Percentiles rank a stretch among this genome's conserved stretches.
phyloP scores from a whole-genome alignment of 2,888 invertebrate genomes.

The Athalia circularis region DNA sequence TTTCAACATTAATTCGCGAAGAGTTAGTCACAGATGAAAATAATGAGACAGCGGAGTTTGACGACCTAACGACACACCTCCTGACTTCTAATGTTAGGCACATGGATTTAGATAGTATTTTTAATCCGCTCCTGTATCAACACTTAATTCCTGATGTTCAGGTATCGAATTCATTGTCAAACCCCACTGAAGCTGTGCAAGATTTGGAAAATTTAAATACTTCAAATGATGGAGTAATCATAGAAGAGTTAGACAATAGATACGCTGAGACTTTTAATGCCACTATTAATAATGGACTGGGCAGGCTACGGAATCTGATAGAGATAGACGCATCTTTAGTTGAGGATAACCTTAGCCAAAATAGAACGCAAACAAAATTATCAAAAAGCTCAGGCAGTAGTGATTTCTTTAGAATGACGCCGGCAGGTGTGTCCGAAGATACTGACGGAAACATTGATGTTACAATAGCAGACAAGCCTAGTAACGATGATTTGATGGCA shows the following conservation, averaged over 20 bases:
- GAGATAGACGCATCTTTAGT: slow-evolving; percentile 51
- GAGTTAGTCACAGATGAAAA: slow-evolving; percentile 65
- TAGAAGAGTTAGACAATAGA: slow-evolving; percentile 64
- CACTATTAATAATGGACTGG: slow-evolving; percentile 60
- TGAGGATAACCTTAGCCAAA: slow-evolving; percentile 39
- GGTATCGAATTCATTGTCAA: slow-evolving; percentile 33
- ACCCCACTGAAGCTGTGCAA: slow-evolving; percentile 29
- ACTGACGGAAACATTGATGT: slow-evolving; percentile 62
- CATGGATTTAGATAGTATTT: slow-evolving; percentile 62
- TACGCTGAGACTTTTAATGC: slow-evolving; percentile 63
- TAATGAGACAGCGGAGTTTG: slow-evolving; percentile 59
- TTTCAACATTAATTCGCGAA: slow-evolving; percentile 65
- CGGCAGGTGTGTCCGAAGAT: slow-evolving; percentile 62
- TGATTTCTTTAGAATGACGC: slow-evolving; percentile 57
- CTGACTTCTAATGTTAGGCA: slow-evolving; percentile 68
- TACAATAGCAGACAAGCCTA: slow-evolving; percentile 60
- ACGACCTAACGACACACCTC: slow-evolving; percentile 65
- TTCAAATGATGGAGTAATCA: slow-evolving; percentile 61
- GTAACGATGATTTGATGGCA: slow-evolving; percentile 59
- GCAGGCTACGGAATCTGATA: slow-evolving; percentile 56
- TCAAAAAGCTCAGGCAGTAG: slow-evolving; percentile 47
- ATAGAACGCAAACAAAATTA: slow-evolving; percentile 21
- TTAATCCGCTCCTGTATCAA: slow-evolving; percentile 69
- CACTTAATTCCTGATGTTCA: slow-evolving; percentile 65
- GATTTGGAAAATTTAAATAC: slow-evolving; percentile 49